These are phyloP conservation scores for Torymus tubicola DNA, from an alignment of 2,888 invertebrate species.

Conservation along the genomic window DNA sequence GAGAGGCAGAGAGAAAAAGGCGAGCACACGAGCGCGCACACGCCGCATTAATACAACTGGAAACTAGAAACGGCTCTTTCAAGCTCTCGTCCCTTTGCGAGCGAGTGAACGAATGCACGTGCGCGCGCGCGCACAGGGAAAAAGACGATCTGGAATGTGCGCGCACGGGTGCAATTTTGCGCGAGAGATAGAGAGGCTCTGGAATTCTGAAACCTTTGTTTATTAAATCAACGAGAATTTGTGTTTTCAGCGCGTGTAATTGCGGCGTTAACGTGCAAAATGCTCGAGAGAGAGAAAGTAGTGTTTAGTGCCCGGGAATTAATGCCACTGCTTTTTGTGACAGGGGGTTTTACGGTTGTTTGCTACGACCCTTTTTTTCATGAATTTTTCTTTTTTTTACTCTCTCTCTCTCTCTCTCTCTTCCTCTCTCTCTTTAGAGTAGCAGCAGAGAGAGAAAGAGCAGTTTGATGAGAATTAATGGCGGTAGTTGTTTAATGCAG, in stretches of 20 bases:
- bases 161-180: conserved; percentile 19
- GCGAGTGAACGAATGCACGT: no score
- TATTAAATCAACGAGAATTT: conserved; percentile 43
- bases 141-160: conserved; percentile 4
- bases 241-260: conserved; percentile 11
- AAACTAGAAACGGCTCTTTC: conserved; percentile 35
- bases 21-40: no score
- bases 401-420: no score
- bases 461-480: no score
- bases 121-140: neutral
- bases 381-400: neutral
- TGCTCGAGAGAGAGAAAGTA: conserved; percentile 1
- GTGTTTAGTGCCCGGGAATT: conserved; percentile 15
- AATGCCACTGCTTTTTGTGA: neutral
- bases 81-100: conserved; percentile 4
- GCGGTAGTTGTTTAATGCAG: no score
- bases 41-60: conserved; percentile 29
- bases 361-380: neutral
- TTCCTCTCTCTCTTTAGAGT: no score
- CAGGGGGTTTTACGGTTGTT: conserved; percentile 3
- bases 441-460: no score
- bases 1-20: neutral
- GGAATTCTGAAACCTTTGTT: conserved; percentile 38
- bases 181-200: conserved; percentile 22
- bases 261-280: neutral